Evolutionary conservation across 2,797 vertebrate species (phyloP).

Genomic region (Tenualosa ilisha): DNA sequence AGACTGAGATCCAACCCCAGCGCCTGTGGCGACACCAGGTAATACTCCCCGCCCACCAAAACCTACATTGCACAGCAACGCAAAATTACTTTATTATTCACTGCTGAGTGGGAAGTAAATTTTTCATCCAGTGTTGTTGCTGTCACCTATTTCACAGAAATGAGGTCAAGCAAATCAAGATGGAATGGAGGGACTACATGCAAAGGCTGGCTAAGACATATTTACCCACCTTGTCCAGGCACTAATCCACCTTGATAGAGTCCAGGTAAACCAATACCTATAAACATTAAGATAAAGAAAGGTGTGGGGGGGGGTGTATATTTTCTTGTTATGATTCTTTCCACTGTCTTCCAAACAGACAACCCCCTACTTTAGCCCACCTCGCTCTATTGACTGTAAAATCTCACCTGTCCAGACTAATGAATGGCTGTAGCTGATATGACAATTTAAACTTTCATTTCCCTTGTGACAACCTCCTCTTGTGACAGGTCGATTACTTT

Average conservation of each 20-base stretch:
- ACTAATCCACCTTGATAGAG: conserved; percentile 88
- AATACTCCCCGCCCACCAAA: conserved; percentile 83
- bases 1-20: conserved; percentile 85
- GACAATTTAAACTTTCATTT: background rate
- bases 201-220: background rate
- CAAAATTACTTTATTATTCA: background rate
- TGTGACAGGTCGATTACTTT: background rate
- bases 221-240: conserved; percentile 82
- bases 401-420: background rate
- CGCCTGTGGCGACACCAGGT: conserved; percentile 88
- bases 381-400: background rate
- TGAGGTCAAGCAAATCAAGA: background rate
- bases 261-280: conserved; percentile 90
- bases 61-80: conserved; percentile 53
- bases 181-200: background rate
- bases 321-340: background rate
- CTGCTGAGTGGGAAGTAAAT: background rate
- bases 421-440: background rate
- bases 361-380: background rate
- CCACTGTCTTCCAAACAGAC: background rate
- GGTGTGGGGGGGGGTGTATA: too few relatives aligned
- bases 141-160: background rate
- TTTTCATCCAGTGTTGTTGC: background rate
- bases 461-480: background rate
- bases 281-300: conserved; percentile 27